Conservation (phyloP, 2,888 invertebrate species). For the Tenthredo scrophulariae region DNA sequence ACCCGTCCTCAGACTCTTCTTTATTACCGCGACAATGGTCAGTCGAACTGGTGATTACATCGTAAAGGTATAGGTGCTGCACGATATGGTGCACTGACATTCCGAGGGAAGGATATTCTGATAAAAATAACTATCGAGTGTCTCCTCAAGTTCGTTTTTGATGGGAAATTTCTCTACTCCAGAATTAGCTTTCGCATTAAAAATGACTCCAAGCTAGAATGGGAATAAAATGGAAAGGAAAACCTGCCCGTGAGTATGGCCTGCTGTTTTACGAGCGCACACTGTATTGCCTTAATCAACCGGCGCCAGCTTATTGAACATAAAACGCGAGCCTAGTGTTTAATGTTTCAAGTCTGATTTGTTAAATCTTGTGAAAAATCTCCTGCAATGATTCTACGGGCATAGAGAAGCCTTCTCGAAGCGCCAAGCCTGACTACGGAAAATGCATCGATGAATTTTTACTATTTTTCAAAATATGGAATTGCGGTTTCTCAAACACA, state of each 20-base stretch:
- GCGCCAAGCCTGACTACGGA: too few species aligned
- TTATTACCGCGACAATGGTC: not conserved
- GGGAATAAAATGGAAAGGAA: slow-evolving; percentile 3
- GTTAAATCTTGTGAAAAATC: not conserved
- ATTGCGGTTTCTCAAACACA: not conserved
- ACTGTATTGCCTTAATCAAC: not conserved
- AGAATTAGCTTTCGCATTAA: not conserved
- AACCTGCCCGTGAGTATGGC: not conserved
- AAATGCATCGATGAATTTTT: not conserved
- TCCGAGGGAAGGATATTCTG: not conserved
- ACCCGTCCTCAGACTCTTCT: not conserved
- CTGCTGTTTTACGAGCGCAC: not conserved
- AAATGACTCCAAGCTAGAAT: not conserved
- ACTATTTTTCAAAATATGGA: not conserved
- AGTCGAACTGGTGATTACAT: slow-evolving; percentile 20
- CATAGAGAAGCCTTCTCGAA: not conserved
- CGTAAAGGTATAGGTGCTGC: not conserved
- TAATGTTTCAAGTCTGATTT: not conserved
- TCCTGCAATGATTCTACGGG: not conserved
- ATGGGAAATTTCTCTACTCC: not conserved
- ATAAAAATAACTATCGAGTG: not conserved
- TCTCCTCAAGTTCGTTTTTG: not conserved
- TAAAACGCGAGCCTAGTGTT: not conserved
- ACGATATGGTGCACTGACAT: not conserved
- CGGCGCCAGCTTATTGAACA: slow-evolving; percentile 12